Conservation (phyloP, 2,113 vertebrate species). For the Mugil cephalus region DNA sequence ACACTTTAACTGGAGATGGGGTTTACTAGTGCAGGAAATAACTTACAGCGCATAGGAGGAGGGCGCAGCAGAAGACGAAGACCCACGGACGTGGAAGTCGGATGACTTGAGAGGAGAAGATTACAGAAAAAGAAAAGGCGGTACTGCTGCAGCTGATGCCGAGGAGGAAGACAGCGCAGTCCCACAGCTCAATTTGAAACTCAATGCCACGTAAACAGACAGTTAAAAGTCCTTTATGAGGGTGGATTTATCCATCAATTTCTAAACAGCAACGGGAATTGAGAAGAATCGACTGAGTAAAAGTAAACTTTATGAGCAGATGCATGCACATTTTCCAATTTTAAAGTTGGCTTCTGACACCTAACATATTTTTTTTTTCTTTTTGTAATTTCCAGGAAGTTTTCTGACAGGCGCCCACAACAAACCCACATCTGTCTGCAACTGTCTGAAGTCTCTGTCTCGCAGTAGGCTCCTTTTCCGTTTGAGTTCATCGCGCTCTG, state of each 20-base stretch:
- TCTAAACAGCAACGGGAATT: too few relatives aligned
- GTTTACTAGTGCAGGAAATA: constrained; percentile 29
- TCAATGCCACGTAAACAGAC: background rate
- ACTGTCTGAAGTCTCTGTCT: too few relatives aligned
- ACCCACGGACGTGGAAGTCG: too few relatives aligned
- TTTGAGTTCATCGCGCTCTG: background rate
- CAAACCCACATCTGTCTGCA: too few relatives aligned
- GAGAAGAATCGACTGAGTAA: background rate
- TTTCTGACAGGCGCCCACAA: too few relatives aligned
- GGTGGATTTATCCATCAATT: background rate
- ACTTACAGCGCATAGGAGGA: background rate
- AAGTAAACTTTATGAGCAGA: constrained; percentile 15
- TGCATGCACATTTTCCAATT: constrained; percentile 12
- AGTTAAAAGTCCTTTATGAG: background rate
- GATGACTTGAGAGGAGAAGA: background rate
- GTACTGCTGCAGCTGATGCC: too few relatives aligned
- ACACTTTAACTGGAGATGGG: constrained; percentile 24
- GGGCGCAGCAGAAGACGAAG: background rate
- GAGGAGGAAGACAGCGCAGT: too few relatives aligned
- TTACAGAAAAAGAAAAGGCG: background rate
- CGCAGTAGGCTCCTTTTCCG: too few relatives aligned
- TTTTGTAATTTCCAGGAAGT: too few relatives aligned
- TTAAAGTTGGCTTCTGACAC: constrained; percentile 9
- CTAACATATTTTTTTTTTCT: background rate
- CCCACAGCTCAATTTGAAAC: background rate